These are phyloP conservation scores for Drosophila rufa DNA, from an alignment of 1,140 invertebrate species.

Conservation along the genomic window DNA sequence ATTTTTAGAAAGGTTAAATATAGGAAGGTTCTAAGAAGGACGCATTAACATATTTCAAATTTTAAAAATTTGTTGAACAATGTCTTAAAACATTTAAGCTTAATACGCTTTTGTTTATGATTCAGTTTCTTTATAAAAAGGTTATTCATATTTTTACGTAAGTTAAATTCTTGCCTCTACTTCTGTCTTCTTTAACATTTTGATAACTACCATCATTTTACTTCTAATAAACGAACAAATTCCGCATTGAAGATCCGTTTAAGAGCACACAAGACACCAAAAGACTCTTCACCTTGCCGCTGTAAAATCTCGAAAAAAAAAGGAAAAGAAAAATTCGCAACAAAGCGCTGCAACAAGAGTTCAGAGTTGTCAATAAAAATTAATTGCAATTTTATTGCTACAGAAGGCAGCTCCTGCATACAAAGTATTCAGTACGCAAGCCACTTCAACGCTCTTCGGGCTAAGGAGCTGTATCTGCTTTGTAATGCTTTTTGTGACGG, in stretches of 20 bases:
- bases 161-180: not conserved
- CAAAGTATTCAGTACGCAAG: constrained; percentile 56
- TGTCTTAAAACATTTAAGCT: too few species aligned
- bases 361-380: constrained; percentile 82
- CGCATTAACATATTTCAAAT: too few species aligned
- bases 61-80: too few species aligned
- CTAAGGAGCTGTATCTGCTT: not conserved
- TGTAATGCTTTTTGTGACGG: constrained; percentile 10
- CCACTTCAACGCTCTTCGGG: constrained; percentile 14
- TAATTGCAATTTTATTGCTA: constrained; percentile 80
- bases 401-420: constrained; percentile 68
- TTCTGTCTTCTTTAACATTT: not conserved
- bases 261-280: not conserved
- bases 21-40: too few species aligned
- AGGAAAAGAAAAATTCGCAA: constrained; percentile 36
- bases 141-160: not conserved
- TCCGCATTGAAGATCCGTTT: constrained; percentile 9
- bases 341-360: constrained; percentile 65
- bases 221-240: not conserved
- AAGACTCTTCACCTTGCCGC: constrained; percentile 37
- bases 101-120: too few species aligned
- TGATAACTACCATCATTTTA: not conserved
- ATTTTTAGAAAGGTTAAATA: not conserved
- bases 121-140: too few species aligned
- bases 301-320: constrained; percentile 51